Base-by-base conservation (phyloP, 2,113 vertebrate species). In the Danionella cerebrum region DNA sequence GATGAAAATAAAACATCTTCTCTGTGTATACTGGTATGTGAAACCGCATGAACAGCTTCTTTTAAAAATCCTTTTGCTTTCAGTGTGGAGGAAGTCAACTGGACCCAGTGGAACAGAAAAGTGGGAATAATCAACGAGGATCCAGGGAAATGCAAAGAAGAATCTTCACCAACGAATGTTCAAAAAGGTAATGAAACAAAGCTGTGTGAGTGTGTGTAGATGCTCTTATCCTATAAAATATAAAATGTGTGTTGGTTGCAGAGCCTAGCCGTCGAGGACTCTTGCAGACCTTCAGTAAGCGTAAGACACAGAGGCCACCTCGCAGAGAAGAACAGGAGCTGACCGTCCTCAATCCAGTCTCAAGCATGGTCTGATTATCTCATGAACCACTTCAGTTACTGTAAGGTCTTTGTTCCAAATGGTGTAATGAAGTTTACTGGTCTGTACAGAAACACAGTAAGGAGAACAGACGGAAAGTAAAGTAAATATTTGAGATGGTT, bases 31-130 rank as follows among this genome's bases (percentile, higher is more conserved):
- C n/a, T n/a, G n/a, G n/a, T n/a, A 77, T 76, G 77, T 76, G 70
- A 51, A 70, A 64, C 59, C 6, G 48, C 58, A 58, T 69, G 64
- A 33, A 31, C 75, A 69, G 68, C 83, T 78, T 84, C 75, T 78
- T 74, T n/a, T n/a, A n/a, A n/a, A n/a, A n/a, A 74, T 80, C 68
- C 68, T 75, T 65, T 66, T 76, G 38, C 53, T 79, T 78, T 67
- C 79, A 98, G 95, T 82, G 93, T 98, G 70, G 94, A 97, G 29
- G 94, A 97, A 78, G 91, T 96, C 72, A 98, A 97, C 85, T 99
- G 96, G 96, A 94, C 90, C 82, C 94, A 90, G 0, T 99, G 96
- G 96, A 98, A 96, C 82, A 91, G 82, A 39, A 91, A 94, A n/a
- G 79, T 97, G 79, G 81, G 89, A 48, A 95, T 94, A 83, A 94